Conservation (phyloP, 2,797 vertebrate genomes). For the Arctocebus calabarensis region DNA sequence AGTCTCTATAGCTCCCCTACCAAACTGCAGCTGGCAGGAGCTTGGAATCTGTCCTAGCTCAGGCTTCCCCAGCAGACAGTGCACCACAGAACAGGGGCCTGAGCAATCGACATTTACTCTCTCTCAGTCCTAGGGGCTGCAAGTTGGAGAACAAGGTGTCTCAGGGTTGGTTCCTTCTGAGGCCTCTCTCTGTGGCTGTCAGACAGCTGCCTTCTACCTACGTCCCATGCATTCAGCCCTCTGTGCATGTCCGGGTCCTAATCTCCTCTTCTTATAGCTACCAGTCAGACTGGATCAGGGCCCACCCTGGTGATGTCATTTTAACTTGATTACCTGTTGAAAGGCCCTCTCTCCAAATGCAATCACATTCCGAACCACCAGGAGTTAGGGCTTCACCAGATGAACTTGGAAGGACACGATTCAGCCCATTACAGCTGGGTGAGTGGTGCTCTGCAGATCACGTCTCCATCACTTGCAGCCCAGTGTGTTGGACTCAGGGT, state of each 20-base stretch:
- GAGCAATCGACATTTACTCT: fast-evolving
- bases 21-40: fast-evolving
- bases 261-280: neutral
- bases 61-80: fast-evolving
- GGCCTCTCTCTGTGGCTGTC: no score
- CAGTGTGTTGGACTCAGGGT: neutral
- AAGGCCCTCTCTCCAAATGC: neutral
- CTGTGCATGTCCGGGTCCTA: fast-evolving
- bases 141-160: neutral
- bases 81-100: fast-evolving
- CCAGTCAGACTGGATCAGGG: neutral
- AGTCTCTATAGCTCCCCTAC: fast-evolving
- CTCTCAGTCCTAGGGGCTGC: neutral
- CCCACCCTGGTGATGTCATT: neutral
- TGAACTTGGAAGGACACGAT: neutral
- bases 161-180: fast-evolving
- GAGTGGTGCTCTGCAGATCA: neutral
- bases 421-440: neutral
- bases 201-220: neutral
- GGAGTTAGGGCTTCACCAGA: neutral
- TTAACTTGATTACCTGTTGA: neutral
- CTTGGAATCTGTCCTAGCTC: fast-evolving
- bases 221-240: neutral
- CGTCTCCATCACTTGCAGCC: neutral
- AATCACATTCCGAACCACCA: fast-evolving